A percentile compares a stretch with the other conserved stretches of the same genome.
Evolutionary conservation across 2,113 vertebrate species (phyloP).

Genomic region (Pollimyrus isidori): DNA sequence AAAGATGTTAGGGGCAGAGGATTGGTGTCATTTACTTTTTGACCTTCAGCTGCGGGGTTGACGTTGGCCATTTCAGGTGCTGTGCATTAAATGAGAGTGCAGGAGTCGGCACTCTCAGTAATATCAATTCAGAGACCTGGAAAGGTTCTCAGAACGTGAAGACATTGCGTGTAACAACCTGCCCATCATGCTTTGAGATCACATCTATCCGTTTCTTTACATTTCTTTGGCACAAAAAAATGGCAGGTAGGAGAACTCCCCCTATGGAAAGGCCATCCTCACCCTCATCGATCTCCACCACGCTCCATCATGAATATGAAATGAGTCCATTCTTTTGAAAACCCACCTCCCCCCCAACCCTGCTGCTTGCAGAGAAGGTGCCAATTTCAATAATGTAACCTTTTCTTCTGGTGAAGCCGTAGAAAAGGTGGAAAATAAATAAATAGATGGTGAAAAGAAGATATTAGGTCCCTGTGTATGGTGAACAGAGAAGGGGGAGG

Average conservation of each 20-base stretch:
- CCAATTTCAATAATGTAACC: slow-evolving; percentile 98
- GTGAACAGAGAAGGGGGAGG: slow-evolving; percentile 77
- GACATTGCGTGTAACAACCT: background rate
- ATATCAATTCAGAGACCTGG: background rate
- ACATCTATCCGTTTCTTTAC: background rate
- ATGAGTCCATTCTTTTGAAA: slow-evolving; percentile 41
- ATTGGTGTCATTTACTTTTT: background rate
- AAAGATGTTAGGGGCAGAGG: background rate
- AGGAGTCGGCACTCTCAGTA: background rate
- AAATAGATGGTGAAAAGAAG: slow-evolving; percentile 75
- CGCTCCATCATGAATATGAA: slow-evolving; percentile 58
- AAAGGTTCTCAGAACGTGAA: background rate
- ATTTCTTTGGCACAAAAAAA: slow-evolving; percentile 42
- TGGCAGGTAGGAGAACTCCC: slow-evolving; percentile 53
- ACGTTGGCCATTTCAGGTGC: background rate
- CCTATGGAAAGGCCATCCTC: background rate
- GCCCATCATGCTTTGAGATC: background rate
- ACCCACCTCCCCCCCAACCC: slow-evolving; percentile 44
- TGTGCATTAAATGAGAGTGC: background rate
- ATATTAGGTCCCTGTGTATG: slow-evolving; percentile 82
- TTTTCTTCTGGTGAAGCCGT: slow-evolving; percentile 64
- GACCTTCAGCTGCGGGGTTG: background rate
- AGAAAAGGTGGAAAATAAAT: slow-evolving; percentile 55
- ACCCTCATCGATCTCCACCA: slow-evolving; percentile 15
- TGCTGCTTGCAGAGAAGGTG: slow-evolving; percentile 71